Evolutionary conservation across 2,797 vertebrate genomes (phyloP), one percentile per base, ranked within the genome.

Genomic region (Eulemur mongoz): DNA sequence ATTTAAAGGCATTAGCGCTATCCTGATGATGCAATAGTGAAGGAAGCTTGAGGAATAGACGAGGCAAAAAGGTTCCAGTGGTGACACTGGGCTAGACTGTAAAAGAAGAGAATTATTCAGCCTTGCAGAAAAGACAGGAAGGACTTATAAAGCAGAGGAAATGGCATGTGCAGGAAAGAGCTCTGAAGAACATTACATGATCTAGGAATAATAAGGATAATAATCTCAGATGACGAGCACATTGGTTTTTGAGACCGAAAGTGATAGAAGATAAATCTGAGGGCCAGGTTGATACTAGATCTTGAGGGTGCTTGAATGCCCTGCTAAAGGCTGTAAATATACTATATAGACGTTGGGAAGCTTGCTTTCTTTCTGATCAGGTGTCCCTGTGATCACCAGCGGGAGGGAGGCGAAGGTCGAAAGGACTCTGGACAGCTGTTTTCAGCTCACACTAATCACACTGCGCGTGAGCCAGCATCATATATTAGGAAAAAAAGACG

Each of bases 401-500:
- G 72, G 67, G 80, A 73, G 72, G 35, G 35, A 52, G 45, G 45
- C 2, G 23, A 94, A 96, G 93, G 96, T 94, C 70, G 0, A 32
- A 18, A 78, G 88, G 91, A 93, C 73, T 75, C 70, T 63, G 88
- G 92, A 91, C 89, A 95, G 73, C 81, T 89, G 92, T 48, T 95
- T 89, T 72, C 75, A 54, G 38, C 79, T 83, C 48, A 87, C 35
- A 92, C 57, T 89, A 86, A 88, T 91, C 85, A 95, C 18, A 63
- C 18, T 45, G 48, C 6, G 72, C 63, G 7, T 63, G 73, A 93
- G 59, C 81, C 75, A 85, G 69, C 78, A 76, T 86, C 90, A 52
- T 96, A 93, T 91, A 89, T 96, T 96, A 89, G 73, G 22, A 18
- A 87, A 85, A 91, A 78, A 88, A 97, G 92, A 91, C 70, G 87